Evolutionary conservation across 1,140 invertebrate genomes (phyloP), one percentile per base, ranked within the genome.

Genomic region (Drosophila sucinea): DNA sequence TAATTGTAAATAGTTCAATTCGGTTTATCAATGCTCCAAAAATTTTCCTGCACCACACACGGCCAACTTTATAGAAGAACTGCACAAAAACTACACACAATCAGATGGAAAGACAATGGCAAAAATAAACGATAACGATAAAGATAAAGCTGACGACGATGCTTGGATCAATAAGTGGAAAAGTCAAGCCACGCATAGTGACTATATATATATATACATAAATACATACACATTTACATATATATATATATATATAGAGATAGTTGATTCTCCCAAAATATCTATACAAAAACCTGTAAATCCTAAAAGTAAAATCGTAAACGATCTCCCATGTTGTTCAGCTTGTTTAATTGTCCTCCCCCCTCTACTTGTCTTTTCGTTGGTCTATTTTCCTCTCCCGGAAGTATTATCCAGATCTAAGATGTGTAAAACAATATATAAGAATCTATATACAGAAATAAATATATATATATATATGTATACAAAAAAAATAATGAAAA

Each of bases 1-100:
- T 51, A 27, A n/a, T 27, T 74, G 75, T 77, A 77, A 74, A 77
- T 77, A 77, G 47, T 74, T 77, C 61, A 70, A 65, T 69, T 77
- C 47, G 65, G 70, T 77, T 77, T 54, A 69, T 23, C 11, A 11
- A 4, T 8, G 3, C 29, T 32, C 54, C 54, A 23, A 25, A 4
- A 23, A 23, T 51, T 23, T 27, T n/a, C 6, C 3, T 33, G 30
- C 55, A 32, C 29, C 2, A 17, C 5, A 58, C 17, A 38, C 25
- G 29, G 17, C 30, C 56, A 27, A 33, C 7, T 17, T 55, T 58
- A 8, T 58, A 58, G 60, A 55, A 69, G 54, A 54, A 63, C 35
- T 40, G 47, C 44, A 72, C 38, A 73, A 38, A 58, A 38, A 38
- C 25, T 23, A 27, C 44, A 27, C 44, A 51, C 23, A 51, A 47